phyloP scores from a whole-genome alignment of 2,888 invertebrate genomes.

The Diogma glabrata region DNA sequence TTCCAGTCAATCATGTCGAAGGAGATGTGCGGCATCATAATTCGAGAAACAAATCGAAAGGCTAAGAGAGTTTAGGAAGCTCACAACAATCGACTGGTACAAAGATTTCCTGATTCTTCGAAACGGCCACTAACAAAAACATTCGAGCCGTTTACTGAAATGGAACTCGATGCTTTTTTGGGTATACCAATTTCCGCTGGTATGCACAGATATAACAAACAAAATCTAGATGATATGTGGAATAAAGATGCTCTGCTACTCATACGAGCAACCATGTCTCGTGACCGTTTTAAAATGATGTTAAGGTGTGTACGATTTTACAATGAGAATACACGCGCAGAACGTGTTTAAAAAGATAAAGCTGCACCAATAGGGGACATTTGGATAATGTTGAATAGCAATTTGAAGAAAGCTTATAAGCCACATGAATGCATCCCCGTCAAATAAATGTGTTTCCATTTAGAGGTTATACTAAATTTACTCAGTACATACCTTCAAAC shows the following conservation, averaged over 20 bases:
- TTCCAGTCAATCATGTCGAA: not conserved
- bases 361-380: not conserved
- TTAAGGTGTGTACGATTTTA: not conserved
- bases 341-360: not conserved
- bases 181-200: not conserved
- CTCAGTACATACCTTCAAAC: not conserved
- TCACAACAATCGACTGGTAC: not conserved
- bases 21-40: not conserved
- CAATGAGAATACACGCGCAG: not conserved
- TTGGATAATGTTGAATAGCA: not conserved
- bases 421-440: not conserved
- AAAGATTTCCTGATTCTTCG: not conserved
- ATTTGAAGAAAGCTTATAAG: not conserved
- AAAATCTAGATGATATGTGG: conserved; percentile 1
- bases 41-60: not conserved
- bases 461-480: not conserved
- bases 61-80: not conserved
- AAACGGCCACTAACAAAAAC: not conserved
- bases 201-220: not conserved
- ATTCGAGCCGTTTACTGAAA: not conserved
- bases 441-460: too few species aligned
- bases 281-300: not conserved
- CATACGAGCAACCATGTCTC: not conserved
- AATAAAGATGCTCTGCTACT: not conserved
- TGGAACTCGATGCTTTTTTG: not conserved